Percentiles rank a stretch among this genome's conserved stretches.
Evolutionary conservation across 2,888 invertebrate species (phyloP).

Genomic region (Frankliniella intonsa): DNA sequence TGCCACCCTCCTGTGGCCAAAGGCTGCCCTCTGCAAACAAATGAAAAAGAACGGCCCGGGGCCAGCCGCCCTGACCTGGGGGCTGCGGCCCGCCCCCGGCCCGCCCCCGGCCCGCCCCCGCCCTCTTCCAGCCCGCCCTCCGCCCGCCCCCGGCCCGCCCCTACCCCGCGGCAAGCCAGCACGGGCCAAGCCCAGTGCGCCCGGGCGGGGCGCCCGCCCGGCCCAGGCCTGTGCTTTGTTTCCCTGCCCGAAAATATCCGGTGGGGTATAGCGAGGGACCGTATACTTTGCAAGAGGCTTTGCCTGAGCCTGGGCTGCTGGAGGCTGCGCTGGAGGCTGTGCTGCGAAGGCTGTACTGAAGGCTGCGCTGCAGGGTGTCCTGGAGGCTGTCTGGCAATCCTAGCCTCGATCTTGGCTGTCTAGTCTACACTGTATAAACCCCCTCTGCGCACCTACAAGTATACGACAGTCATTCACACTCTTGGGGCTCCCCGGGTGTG

Average conservation of each 20-base stretch:
- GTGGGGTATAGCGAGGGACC: background rate
- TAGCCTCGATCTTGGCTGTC: too few relatives aligned
- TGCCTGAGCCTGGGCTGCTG: too few relatives aligned
- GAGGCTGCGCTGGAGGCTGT: too few relatives aligned
- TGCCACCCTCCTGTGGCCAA: background rate
- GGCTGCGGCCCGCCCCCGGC: background rate
- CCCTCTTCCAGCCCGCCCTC: background rate
- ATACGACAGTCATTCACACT: too few relatives aligned
- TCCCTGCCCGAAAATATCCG: background rate
- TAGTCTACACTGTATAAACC: too few relatives aligned
- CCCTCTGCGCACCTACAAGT: too few relatives aligned
- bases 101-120: background rate
- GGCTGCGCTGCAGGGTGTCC: too few relatives aligned
- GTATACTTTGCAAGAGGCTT: too few relatives aligned
- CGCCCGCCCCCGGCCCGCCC: background rate
- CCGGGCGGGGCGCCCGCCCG: background rate
- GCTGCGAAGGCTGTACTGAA: too few relatives aligned
- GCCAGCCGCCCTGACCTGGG: conserved; percentile 1
- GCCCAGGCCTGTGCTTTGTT: too few relatives aligned
- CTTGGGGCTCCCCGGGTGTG: too few relatives aligned
- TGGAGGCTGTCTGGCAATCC: too few relatives aligned
- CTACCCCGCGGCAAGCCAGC: background rate
- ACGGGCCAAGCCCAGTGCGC: background rate
- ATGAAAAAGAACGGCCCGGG: conserved; percentile 13
- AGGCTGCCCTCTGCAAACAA: conserved; percentile 8